These are phyloP conservation scores for Metalampra italica DNA, from an alignment of 2,888 invertebrate genomes.

Conservation along the genomic window DNA sequence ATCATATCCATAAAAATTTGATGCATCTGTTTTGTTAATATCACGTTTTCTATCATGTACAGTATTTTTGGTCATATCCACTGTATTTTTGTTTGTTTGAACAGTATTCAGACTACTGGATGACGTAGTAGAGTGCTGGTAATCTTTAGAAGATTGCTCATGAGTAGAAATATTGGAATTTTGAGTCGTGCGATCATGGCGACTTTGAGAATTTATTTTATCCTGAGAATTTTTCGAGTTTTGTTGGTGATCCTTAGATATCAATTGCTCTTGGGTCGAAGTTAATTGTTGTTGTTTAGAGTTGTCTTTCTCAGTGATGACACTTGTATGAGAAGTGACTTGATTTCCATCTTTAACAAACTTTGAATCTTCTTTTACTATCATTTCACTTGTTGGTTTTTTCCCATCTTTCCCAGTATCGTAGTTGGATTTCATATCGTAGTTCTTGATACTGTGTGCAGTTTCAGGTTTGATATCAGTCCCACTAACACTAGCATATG, in stretches of 20 bases:
- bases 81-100: slow-evolving; percentile 30
- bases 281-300: slow-evolving; percentile 52
- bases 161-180: slow-evolving; percentile 4
- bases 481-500: slow-evolving; percentile 73
- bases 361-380: slow-evolving; percentile 58
- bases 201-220: slow-evolving; percentile 11
- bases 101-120: slow-evolving; percentile 21
- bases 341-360: slow-evolving; percentile 64
- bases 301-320: slow-evolving; percentile 60
- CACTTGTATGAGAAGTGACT: slow-evolving; percentile 56
- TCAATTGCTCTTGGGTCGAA: slow-evolving; percentile 44
- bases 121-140: slow-evolving; percentile 7
- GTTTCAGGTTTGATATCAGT: slow-evolving; percentile 78
- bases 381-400: slow-evolving; percentile 59
- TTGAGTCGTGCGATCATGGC: neutral
- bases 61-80: slow-evolving; percentile 35
- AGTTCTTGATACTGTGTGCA: slow-evolving; percentile 71
- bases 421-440: slow-evolving; percentile 75
- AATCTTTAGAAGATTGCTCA: slow-evolving; percentile 4
- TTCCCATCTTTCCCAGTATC: slow-evolving; percentile 76
- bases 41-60: slow-evolving; percentile 40
- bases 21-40: slow-evolving; percentile 59
- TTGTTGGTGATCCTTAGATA: slow-evolving; percentile 19
- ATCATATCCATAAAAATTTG: slow-evolving; percentile 70
- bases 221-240: slow-evolving; percentile 6